Percentiles rank a stretch among this genome's conserved stretches.
These are phyloP conservation scores for Solen grandis DNA, from an alignment of 1,140 invertebrate species.

Conservation along the genomic window DNA sequence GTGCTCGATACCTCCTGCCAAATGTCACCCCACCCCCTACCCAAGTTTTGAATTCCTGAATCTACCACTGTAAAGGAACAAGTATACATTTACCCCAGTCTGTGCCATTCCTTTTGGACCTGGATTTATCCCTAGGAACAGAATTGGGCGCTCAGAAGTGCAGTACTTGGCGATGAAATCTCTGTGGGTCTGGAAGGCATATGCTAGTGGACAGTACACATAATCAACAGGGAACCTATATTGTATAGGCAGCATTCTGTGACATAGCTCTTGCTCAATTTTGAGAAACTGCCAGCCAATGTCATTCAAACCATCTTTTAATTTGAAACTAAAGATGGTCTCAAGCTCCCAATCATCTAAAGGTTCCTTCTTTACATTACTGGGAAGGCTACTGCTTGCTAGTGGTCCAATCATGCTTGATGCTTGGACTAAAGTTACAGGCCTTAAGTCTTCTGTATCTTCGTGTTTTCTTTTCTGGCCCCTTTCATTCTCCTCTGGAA, in stretches of 20 bases:
- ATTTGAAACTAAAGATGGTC: slow-evolving; percentile 48
- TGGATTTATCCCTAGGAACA: slow-evolving; percentile 96
- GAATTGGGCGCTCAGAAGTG: slow-evolving; percentile 85
- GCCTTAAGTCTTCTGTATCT: no score
- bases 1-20: no score
- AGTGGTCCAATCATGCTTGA: no score
- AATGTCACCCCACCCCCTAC: no score
- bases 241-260: slow-evolving; percentile 61
- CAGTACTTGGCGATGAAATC: slow-evolving; percentile 87
- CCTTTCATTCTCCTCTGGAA: no score
- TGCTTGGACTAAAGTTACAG: no score
- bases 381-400: no score
- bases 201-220: slow-evolving; percentile 92
- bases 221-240: slow-evolving; percentile 82
- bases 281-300: slow-evolving; percentile 43
- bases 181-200: slow-evolving; percentile 88
- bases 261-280: slow-evolving; percentile 67
- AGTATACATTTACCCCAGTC: slow-evolving; percentile 92
- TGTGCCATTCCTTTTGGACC: slow-evolving; percentile 98
- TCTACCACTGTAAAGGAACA: no score
- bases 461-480: no score
- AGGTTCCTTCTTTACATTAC: no score
- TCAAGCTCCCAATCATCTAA: slow-evolving; percentile 47
- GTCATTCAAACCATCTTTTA: slow-evolving; percentile 37
- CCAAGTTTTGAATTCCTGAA: no score